Base-by-base conservation (phyloP, 2,113 vertebrate species). In the Silurus glanis region DNA sequence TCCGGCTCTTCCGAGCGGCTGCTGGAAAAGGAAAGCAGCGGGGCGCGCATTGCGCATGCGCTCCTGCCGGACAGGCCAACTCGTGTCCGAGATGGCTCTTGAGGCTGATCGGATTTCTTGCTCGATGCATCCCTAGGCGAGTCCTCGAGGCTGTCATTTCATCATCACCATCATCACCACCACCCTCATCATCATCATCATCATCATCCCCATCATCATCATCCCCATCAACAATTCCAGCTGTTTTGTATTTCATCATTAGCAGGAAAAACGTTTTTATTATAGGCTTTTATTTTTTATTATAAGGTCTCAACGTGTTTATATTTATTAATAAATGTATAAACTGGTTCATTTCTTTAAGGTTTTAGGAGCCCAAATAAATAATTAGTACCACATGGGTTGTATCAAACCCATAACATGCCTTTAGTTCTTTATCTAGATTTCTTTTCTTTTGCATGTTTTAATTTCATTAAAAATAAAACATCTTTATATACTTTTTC, bases 1-100 rank as follows among this genome's bases (percentile, higher is more conserved):
- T 86, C 85, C 85, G 78, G 64, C 78, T 69, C 76, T 78, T 80
- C 85, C 78, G 78, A 86, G 76, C 78, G 72, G 85, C 85, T 86
- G 80, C 78, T 79, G 66, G 37, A 72, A 69, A 76, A 80, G 84
- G 84, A 79, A 85, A 79, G 85, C 78, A 58, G 83, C 12, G 74
- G 58, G 66, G 85, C 53, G 53, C 78, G 37, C 78, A 59, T 19
- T 86, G 85, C 85, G 78, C 85, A 81, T 61, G 85, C 85, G 66
- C 85, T 37, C n/a, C 25, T 62, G n/a, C 59, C 59, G 80, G 80
- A 82, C 80, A 82, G 80, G 80, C 80, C 80, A 82, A 66, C 45
- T 82, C 61, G 45, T 66, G 80, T 82, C 80, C 78, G 78, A 80
- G 56, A 61, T 61, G 28, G 56, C 78, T 80, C 78, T 45, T 3